Evolutionary conservation across 1,140 invertebrate genomes (phyloP), one percentile per base, ranked within the genome.

Genomic region (Metopolophium dirhodum): DNA sequence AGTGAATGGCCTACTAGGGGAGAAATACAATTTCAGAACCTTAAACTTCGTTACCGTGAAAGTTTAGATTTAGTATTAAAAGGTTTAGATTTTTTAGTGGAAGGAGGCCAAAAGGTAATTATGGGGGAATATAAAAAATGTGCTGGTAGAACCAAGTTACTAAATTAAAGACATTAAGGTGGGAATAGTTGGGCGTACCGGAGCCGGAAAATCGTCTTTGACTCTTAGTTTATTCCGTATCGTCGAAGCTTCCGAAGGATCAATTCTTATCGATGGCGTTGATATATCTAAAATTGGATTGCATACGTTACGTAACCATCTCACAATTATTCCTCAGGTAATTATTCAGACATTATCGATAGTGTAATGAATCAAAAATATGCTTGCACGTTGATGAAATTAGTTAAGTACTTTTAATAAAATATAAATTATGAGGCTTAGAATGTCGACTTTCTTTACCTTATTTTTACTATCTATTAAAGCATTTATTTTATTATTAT

Each of bases 261-360:
- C 96, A 87, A 99, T 99, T 94, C 94, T 97, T n/a, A 99, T 99
- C 93, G 99, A 99, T 95, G 97, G 97, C 82, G 95, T 98, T 26
- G 97, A 99, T 95, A 99, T 99, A 94, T 95, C 97, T 1, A 96
- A 96, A 20, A 96, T 99, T 94, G 98, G 98, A 57, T 96, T 99
- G 9, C 98, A 99, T 95, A 97, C 98, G 94, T 95, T 99, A 45
- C 96, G 99, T 91, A 97, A 97, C 20, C 96, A 97, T 94, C 96
- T 99, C 41, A 99, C 98, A 30, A 99, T 99, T 94, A 99, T 99
- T 95, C 98, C 98, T 85, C 97, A 98, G 96, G 96, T 96, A 95
- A 68, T 35, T 20, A 51, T 54, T 90, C 9, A 61, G n/a, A 68
- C 89, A 61, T 85, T 61, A 54, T 82, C 30, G 41, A 41, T 3